Percentiles rank a stretch among this genome's conserved stretches.
phyloP scores from a whole-genome alignment of 2,888 invertebrate species.

The Leuctra nigra region DNA sequence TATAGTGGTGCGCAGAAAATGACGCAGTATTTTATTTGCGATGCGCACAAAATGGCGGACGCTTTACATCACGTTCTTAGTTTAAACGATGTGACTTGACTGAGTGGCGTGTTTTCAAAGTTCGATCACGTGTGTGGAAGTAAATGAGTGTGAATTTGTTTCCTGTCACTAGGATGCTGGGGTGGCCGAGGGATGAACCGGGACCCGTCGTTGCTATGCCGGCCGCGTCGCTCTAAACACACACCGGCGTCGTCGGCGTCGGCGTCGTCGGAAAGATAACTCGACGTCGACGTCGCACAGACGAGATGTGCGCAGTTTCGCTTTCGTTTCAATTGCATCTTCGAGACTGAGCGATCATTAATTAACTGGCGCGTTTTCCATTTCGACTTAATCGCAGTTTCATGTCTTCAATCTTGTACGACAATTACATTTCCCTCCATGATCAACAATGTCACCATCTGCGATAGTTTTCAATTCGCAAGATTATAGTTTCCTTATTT shows the following conservation, averaged over 20 bases:
- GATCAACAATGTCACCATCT: no score
- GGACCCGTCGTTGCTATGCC: not conserved
- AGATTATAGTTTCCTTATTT: no score
- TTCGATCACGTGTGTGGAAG: constrained; percentile 17
- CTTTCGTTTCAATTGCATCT: not conserved
- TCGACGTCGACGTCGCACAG: not conserved
- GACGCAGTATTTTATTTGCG: no score
- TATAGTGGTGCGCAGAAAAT: not conserved
- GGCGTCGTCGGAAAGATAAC: not conserved
- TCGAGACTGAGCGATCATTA: not conserved
- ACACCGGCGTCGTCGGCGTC: no score
- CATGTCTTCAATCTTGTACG: no score
- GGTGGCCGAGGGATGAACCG: not conserved
- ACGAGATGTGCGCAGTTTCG: not conserved
- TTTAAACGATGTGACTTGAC: constrained; percentile 14
- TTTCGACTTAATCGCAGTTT: no score
- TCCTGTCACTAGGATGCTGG: constrained; percentile 10
- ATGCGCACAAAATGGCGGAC: constrained; percentile 7
- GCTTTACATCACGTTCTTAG: not conserved
- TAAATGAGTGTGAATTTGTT: constrained; percentile 22
- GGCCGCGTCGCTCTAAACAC: not conserved
- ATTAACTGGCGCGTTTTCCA: not conserved
- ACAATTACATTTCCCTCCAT: no score
- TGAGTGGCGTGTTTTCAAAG: constrained; percentile 14
- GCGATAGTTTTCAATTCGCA: no score